A percentile compares a stretch with the other conserved stretches of the same genome.
phyloP scores from a whole-genome alignment of 2,888 invertebrate species.

The Lithosia quadra region DNA sequence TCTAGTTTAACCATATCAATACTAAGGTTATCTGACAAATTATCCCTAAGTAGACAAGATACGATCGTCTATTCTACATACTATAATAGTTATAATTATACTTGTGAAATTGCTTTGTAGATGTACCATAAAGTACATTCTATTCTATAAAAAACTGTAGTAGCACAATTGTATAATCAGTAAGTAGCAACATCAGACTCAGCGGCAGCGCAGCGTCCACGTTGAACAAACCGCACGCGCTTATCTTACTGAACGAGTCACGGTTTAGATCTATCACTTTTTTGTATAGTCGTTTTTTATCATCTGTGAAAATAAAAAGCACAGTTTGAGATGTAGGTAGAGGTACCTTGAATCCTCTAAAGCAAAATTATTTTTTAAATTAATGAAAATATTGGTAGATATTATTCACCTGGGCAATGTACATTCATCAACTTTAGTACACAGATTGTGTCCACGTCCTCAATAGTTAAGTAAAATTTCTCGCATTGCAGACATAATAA shows the following conservation, averaged over 20 bases:
- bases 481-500: neutral
- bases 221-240: slow-evolving; percentile 14
- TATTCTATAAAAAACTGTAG: slow-evolving; percentile 18
- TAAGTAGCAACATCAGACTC: neutral
- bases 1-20: too few species aligned
- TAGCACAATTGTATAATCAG: slow-evolving; percentile 20
- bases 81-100: too few species aligned
- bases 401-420: neutral
- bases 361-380: too few species aligned
- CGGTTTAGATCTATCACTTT: slow-evolving; percentile 15
- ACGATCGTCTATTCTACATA: too few species aligned
- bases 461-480: slow-evolving; percentile 10
- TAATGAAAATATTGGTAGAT: too few species aligned
- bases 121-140: too few species aligned
- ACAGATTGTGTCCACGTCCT: slow-evolving; percentile 8
- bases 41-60: too few species aligned
- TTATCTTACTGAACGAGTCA: slow-evolving; percentile 16
- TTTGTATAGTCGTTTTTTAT: slow-evolving; percentile 11
- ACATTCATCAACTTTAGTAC: neutral
- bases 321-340: too few species aligned
- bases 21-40: too few species aligned
- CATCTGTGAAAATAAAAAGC: slow-evolving; percentile 16
- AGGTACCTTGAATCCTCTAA: too few species aligned
- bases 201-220: slow-evolving; percentile 16
- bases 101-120: too few species aligned